A percentile compares a stretch with the other conserved stretches of the same genome.
Conservation (phyloP, 2,113 vertebrate genomes). For the Poecile atricapillus region DNA sequence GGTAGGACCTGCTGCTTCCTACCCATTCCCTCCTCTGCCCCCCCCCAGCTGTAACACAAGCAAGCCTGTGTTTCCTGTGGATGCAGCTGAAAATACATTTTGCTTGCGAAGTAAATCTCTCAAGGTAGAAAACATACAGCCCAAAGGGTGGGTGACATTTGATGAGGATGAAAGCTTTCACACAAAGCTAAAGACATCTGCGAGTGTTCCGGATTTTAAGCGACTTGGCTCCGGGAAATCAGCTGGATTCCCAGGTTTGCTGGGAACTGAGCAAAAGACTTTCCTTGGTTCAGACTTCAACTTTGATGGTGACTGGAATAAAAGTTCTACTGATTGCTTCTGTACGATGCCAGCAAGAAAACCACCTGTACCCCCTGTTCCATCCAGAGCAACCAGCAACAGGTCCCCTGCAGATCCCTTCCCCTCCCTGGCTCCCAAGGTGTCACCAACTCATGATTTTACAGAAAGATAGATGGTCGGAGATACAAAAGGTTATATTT, state of each 20-base stretch:
- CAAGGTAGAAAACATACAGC: slow-evolving; percentile 26
- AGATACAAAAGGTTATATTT: neutral
- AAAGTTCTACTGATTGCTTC: slow-evolving; percentile 65
- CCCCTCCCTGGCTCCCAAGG: slow-evolving; percentile 53
- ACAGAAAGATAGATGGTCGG: slow-evolving; percentile 79
- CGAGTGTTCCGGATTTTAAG: slow-evolving; percentile 29
- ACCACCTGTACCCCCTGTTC: slow-evolving; percentile 76
- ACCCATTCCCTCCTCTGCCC: slow-evolving; percentile 44
- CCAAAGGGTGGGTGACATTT: slow-evolving; percentile 89
- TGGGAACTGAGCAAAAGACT: neutral
- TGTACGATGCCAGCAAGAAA: slow-evolving; percentile 67
- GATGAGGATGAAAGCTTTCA: slow-evolving; percentile 71
- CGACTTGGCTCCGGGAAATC: neutral
- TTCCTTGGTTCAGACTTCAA: slow-evolving; percentile 5
- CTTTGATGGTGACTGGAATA: slow-evolving; percentile 77
- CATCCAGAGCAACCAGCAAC: slow-evolving; percentile 67
- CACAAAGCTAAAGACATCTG: slow-evolving; percentile 19
- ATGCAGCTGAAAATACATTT: slow-evolving; percentile 44
- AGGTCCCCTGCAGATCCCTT: slow-evolving; percentile 52
- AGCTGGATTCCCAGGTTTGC: neutral
- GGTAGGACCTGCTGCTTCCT: slow-evolving; percentile 41
- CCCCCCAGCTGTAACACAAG: slow-evolving; percentile 5
- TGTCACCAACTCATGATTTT: slow-evolving; percentile 67
- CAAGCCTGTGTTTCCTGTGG: slow-evolving; percentile 44
- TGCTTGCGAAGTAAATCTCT: slow-evolving; percentile 39